A percentile compares a stretch with the other conserved stretches of the same genome.
These are phyloP conservation scores for Sphaerophoria taeniata DNA, from an alignment of 2,888 invertebrate genomes.

Conservation along the genomic window DNA sequence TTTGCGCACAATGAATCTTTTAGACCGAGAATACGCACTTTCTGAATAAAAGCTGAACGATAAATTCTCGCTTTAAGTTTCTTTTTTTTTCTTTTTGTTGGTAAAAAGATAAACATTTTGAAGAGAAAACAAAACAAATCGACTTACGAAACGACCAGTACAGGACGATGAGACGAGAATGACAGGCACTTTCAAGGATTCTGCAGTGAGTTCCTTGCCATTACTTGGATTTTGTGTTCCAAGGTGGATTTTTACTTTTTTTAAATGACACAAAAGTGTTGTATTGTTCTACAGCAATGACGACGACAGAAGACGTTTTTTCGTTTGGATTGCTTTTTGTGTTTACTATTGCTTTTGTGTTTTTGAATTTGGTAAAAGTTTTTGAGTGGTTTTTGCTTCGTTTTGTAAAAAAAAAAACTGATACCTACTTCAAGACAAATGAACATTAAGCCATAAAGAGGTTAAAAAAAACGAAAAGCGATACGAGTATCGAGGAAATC, in stretches of 20 bases:
- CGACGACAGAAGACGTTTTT: conserved; percentile 30
- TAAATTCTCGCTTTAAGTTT: neutral
- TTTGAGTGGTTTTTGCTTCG: too few species aligned
- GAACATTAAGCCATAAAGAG: too few species aligned
- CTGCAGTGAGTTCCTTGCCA: neutral
- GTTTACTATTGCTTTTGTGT: too few species aligned
- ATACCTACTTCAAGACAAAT: too few species aligned
- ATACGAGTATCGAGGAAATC: too few species aligned
- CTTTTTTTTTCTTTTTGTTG: neutral
- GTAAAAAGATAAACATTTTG: neutral
- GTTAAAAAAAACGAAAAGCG: too few species aligned
- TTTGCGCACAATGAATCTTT: conserved; percentile 34
- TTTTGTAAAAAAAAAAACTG: too few species aligned
- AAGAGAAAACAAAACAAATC: neutral
- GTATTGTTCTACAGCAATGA: conserved; percentile 4
- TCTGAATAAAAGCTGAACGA: neutral
- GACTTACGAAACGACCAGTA: neutral
- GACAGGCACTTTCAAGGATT: conserved; percentile 34
- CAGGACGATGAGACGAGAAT: conserved; percentile 15
- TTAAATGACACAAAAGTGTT: conserved; percentile 36
- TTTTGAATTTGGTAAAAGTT: too few species aligned
- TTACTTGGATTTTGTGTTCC: conserved; percentile 12
- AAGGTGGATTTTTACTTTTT: conserved; percentile 13
- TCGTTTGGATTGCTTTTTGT: neutral
- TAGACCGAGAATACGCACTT: neutral